phyloP scores from a whole-genome alignment of 1,140 invertebrate species.

The Panagrolaimus sp. region DNA sequence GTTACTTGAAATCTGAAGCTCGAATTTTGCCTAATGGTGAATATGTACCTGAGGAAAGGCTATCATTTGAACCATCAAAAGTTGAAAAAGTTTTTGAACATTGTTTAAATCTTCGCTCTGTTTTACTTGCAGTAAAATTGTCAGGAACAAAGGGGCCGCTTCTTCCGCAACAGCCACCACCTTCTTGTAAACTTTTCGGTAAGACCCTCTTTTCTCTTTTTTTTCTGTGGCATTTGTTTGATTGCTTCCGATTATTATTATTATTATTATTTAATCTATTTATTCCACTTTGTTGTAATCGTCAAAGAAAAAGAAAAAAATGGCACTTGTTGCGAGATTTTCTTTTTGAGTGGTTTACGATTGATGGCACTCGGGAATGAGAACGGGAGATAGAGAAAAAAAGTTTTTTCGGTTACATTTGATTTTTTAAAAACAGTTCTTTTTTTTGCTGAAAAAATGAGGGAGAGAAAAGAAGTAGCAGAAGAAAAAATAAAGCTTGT shows the following conservation, averaged over 20 bases:
- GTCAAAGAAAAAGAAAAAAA: background rate
- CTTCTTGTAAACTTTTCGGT: slow-evolving; percentile 1
- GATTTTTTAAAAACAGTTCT: too few species aligned
- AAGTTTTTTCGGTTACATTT: too few species aligned
- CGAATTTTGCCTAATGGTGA: background rate
- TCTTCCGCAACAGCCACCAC: background rate
- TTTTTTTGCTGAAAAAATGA: too few species aligned
- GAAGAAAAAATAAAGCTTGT: too few species aligned
- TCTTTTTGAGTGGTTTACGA: too few species aligned
- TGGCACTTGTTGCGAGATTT: background rate
- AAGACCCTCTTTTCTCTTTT: background rate
- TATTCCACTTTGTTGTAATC: background rate
- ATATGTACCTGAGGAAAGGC: slow-evolving; percentile 2
- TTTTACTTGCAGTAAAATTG: slow-evolving; percentile 7
- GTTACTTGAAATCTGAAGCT: slow-evolving; percentile 13
- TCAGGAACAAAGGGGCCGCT: slow-evolving; percentile 13
- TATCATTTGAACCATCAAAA: slow-evolving; percentile 14
- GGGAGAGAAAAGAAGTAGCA: too few species aligned
- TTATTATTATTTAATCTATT: background rate
- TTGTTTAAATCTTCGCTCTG: slow-evolving; percentile 12
- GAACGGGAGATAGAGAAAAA: too few species aligned
- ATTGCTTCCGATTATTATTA: background rate
- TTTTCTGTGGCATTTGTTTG: background rate
- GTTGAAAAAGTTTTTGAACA: slow-evolving; percentile 4
- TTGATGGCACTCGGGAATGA: too few species aligned